Percentiles rank a stretch among this genome's conserved stretches.
Evolutionary conservation across 2,888 invertebrate genomes (phyloP).

Genomic region (Camptogramma bilineatum): DNA sequence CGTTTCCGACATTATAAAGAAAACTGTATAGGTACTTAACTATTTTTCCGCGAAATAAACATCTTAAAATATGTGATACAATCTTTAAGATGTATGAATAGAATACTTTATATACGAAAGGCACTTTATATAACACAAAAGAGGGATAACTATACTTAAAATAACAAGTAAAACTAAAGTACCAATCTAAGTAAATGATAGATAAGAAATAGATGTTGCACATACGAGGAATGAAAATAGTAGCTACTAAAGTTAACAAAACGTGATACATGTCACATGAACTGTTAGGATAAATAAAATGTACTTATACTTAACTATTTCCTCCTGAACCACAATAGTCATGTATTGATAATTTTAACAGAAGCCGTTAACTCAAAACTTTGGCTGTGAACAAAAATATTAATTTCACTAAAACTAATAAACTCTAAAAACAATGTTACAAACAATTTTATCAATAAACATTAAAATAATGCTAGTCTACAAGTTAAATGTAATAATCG

Average conservation of each 20-base stretch:
- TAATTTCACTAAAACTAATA: slow-evolving; percentile 72
- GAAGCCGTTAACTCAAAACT: slow-evolving; percentile 54
- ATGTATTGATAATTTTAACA: slow-evolving; percentile 34
- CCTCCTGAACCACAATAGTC: slow-evolving; percentile 18
- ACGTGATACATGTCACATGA: not conserved
- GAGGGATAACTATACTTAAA: slow-evolving; percentile 37
- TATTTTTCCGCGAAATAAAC: slow-evolving; percentile 5
- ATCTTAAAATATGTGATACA: slow-evolving; percentile 26
- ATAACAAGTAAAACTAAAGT: slow-evolving; percentile 28
- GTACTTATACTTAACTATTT: slow-evolving; percentile 24
- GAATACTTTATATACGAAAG: slow-evolving; percentile 50
- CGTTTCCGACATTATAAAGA: not conserved
- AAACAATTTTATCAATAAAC: slow-evolving; percentile 78
- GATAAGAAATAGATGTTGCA: slow-evolving; percentile 29
- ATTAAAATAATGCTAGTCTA: slow-evolving; percentile 63
- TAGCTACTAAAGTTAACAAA: slow-evolving; percentile 10
- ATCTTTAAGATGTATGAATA: slow-evolving; percentile 35
- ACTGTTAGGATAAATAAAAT: slow-evolving; percentile 18
- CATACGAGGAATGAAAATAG: slow-evolving; percentile 34
- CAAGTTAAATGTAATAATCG: slow-evolving; percentile 54
- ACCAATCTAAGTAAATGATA: slow-evolving; percentile 8
- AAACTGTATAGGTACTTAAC: not conserved
- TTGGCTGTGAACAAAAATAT: slow-evolving; percentile 68
- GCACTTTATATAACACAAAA: slow-evolving; percentile 61
- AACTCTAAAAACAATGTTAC: slow-evolving; percentile 68